Evolutionary conservation across 2,797 vertebrate genomes (phyloP).

Genomic region (Melopsittacus undulatus): DNA sequence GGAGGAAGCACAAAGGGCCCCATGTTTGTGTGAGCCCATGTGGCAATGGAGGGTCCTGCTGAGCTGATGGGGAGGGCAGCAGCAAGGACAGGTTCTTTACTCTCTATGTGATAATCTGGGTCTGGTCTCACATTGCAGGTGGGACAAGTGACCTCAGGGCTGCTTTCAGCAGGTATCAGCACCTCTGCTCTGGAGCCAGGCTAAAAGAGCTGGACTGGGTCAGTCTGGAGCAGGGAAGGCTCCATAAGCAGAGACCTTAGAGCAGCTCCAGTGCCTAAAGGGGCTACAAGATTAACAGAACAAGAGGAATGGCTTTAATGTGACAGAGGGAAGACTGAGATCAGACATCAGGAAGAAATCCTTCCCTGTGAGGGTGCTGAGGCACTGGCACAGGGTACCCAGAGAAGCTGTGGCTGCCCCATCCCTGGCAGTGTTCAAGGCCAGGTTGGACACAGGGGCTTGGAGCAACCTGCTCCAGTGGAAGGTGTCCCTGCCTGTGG

Average conservation of each 20-base stretch:
- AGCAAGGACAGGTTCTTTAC: not conserved
- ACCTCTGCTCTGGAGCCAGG: not conserved
- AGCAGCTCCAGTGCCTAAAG: not conserved
- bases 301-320: not conserved
- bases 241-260: not conserved
- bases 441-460: too few relatives aligned
- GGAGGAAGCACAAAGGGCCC: not conserved
- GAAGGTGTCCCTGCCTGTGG: not conserved
- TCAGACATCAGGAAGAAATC: too few relatives aligned
- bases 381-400: too few relatives aligned
- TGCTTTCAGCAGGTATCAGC: not conserved
- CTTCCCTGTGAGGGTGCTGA: not conserved
- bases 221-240: not conserved
- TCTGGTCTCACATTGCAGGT: not conserved
- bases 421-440: too few relatives aligned
- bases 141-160: not conserved
- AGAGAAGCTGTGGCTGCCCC: too few relatives aligned
- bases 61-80: not conserved
- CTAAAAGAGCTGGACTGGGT: not conserved
- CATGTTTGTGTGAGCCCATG: too few relatives aligned
- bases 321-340: not conserved
- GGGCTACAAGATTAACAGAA: not conserved
- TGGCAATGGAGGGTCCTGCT: not conserved
- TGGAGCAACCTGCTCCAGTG: not conserved
- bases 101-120: not conserved